These are phyloP conservation scores for Homalodisca vitripennis DNA, from an alignment of 1,140 invertebrate genomes.

Conservation along the genomic window DNA sequence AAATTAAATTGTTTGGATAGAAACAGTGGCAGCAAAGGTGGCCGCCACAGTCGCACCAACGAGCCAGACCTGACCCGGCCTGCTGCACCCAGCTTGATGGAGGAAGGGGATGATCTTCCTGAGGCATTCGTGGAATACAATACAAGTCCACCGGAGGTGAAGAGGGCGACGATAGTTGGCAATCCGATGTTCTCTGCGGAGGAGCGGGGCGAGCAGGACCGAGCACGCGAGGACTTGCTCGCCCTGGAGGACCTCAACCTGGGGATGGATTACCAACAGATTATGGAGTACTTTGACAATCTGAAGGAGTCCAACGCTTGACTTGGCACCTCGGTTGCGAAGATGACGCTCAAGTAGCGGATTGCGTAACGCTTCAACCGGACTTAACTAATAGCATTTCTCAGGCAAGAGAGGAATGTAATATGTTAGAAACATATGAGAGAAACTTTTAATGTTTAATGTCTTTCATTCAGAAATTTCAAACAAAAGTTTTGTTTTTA, in stretches of 20 bases:
- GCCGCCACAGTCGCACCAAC: neutral
- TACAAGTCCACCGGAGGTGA: conserved; percentile 44
- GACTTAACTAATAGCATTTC: too few species aligned
- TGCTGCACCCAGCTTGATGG: conserved; percentile 13
- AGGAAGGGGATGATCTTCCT: conserved; percentile 38
- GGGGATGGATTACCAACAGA: conserved; percentile 95
- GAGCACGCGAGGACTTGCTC: conserved; percentile 47
- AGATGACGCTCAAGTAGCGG: too few species aligned
- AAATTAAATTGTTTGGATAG: too few species aligned
- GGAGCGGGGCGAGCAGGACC: conserved; percentile 44
- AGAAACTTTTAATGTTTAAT: too few species aligned
- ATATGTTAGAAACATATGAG: too few species aligned
- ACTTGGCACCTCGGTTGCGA: too few species aligned
- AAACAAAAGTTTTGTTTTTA: too few species aligned
- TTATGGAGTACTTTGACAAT: conserved; percentile 97
- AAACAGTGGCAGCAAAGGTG: conserved; percentile 23
- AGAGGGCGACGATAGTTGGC: conserved; percentile 79
- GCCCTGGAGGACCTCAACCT: conserved; percentile 75
- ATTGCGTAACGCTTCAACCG: too few species aligned
- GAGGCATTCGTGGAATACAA: conserved; percentile 40
- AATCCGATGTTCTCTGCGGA: conserved; percentile 77
- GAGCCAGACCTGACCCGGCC: neutral
- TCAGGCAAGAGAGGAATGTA: too few species aligned
- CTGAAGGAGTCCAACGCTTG: conserved; percentile 77
- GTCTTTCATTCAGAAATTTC: too few species aligned